Evolutionary conservation across 2,888 invertebrate genomes (phyloP), one percentile per base, ranked within the genome.

Genomic region (Synergus laeviventris): DNA sequence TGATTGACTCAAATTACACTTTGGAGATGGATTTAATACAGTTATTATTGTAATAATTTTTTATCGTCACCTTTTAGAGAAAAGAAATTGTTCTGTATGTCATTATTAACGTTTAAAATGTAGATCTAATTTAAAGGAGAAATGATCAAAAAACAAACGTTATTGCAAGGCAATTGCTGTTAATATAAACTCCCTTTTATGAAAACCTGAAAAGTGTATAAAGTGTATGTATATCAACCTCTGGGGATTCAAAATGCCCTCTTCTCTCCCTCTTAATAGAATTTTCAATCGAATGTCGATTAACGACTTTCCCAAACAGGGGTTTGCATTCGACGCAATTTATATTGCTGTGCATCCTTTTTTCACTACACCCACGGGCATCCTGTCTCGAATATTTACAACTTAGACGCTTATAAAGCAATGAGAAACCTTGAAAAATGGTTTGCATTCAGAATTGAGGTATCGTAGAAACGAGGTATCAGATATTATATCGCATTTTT

Each of bases 231-330:
- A 12, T 56, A 12, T 1, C 3, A 56, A 56, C 21, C 21, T 11
- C 4, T 11, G 21, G 56, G 21, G 21, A 56, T 21, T 56, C 56
- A 21, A 21, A 21, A 18, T 21, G 21, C 12, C 12, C 56, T 56
- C 36, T 18, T 39, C 39, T 31, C 42, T 42, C 24, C 14, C 42
- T 62, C 18, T 21, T 64, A 64, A 21, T 21, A 39, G 39, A 39
- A 64, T 64, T 64, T 21, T 12, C 21, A 5, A 66, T 66, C 8
- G 66, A 66, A 42, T 42, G 45, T 42, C 42, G 45, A 45, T 66
- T 66, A 45, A 45, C 16, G 24, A 39, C 39, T 39, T 39, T 12
- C 12, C 39, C 12, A 64, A 64, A 64, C 12, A 39, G 39, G 61
- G 61, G 61, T 36, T 36, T 61, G 31, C 11, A 38, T 18, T 39